Base-by-base conservation (phyloP, 1,140 invertebrate species). In the Agrilus planipennis region DNA sequence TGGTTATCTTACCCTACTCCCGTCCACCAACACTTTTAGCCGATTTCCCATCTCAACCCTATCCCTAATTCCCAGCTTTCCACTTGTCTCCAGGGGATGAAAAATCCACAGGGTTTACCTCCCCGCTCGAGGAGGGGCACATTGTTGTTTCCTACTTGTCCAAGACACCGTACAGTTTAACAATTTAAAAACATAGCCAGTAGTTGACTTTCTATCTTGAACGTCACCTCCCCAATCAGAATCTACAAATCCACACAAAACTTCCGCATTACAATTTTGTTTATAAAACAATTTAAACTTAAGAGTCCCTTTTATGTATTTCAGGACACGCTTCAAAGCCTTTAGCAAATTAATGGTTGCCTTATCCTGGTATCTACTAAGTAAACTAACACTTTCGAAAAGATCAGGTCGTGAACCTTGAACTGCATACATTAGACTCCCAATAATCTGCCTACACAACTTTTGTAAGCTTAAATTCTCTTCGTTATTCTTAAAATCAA, bases 201-300 rank as follows among this genome's bases (percentile, higher is more conserved):
- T 57, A 19, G 57, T 65, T 17, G 61, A 65, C 45, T 54, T 62
- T 23, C 61, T 45, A 28, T 64, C 55, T 14, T 47, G 11, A 5
- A 7, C 44, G 28, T 57, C 47, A 4, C 38, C 48, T 9, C 49
- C 63, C 58, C 60, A 65, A 42, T 65, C 58, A 1, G 60, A 47
- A 48, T 66, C 62, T 5, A 57, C 57, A 49, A 45, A 65, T 15
- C 57, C 35, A 10, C 45, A 31, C 6, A 63, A 14, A 27, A 10
- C 20, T n/a, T 34, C 11, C 15, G 15, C 19, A 15, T 9, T 21
- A 16, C 20, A 15, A n/a, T 22, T 23, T 22, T 38, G 15, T 42
- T n/a, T 19, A 37, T 20, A 41, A 16, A 34, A 10, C 11, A 40
- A 6, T 18, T 21, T 37, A 14, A 20, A 19, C 19, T 41, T 22